Evolutionary conservation across 2,888 invertebrate species (phyloP).

Genomic region (Notodonta ziczac): DNA sequence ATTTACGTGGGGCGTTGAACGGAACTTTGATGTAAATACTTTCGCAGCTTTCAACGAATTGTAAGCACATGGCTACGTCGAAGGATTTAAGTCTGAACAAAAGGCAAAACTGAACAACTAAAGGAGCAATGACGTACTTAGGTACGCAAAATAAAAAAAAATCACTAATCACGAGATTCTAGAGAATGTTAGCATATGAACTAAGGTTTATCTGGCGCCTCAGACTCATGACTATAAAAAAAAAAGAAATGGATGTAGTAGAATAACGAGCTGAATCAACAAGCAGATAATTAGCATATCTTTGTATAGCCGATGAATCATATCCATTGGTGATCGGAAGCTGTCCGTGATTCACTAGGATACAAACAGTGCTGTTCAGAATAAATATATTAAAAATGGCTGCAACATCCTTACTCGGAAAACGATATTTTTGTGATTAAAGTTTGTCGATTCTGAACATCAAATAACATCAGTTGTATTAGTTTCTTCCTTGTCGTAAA

Average conservation of each 20-base stretch:
- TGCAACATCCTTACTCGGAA: constrained; percentile 20
- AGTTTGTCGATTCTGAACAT: too few species aligned
- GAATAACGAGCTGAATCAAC: constrained; percentile 31
- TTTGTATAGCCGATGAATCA: constrained; percentile 41
- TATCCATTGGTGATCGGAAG: constrained; percentile 40
- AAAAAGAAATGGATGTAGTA: constrained; percentile 23
- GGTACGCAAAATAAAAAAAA: too few species aligned
- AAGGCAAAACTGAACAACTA: too few species aligned
- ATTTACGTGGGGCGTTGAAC: neutral
- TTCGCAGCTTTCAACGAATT: neutral
- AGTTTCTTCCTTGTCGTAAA: too few species aligned
- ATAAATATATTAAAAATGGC: constrained; percentile 25
- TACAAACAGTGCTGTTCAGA: constrained; percentile 24
- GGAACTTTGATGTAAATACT: neutral
- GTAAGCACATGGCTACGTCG: neutral
- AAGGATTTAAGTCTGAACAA: neutral
- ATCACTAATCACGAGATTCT: too few species aligned
- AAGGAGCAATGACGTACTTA: too few species aligned
- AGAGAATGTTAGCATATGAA: too few species aligned
- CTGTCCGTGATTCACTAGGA: constrained; percentile 47
- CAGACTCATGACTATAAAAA: neutral
- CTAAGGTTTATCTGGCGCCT: neutral
- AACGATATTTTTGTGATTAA: neutral
- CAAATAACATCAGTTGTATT: too few species aligned
- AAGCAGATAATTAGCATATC: constrained; percentile 31